Evolutionary conservation across 2,113 vertebrate species (phyloP), one percentile per base, ranked within the genome.

Genomic region (Mungos mungo): DNA sequence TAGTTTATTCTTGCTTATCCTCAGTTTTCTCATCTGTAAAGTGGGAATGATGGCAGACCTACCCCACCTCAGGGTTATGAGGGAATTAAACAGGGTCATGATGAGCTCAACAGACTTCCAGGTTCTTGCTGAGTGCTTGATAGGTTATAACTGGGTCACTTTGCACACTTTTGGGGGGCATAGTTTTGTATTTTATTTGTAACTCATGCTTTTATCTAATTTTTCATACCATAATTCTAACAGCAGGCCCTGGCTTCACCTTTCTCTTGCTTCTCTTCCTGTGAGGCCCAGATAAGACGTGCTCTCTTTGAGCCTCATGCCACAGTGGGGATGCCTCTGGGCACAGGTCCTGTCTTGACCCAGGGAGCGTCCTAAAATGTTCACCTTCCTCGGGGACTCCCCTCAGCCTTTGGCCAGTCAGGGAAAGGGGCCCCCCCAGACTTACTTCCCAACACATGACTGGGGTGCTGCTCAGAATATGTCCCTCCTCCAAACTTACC

Each of bases 1-100:
- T 88, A 31, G 9, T 27, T 89, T 89, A 71, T 38, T 92, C 76
- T 95, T n/a, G 38, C 38, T 88, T 38, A 45, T 11, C 66, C 72
- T 93, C n/a, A 2, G 65, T 79, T 82, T 97, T 27, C 79, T 90
- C 69, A 27, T 66, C 90, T 45, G 35, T 87, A 21, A 68, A 92
- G 38, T 68, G 29, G 69, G 68, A 33, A 21, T 68, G 45, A 50
- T n/a, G 25, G 3, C 45, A 89, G 69, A 85, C 8, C 45, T 63
- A 7, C 5, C 35, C 45, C 72, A 57, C 54, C 31, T 60, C 50
- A 31, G 71, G 27, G 45, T 27, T 72, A 35, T 38, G 81, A 94
- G 57, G 81, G 33, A 13, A 27, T 68, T 76, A 72, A 72, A 29
- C 52, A 68, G 86, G 87, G 14, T n/a, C 66, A 41, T 23, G 16